Evolutionary conservation across 2,888 invertebrate genomes (phyloP), one percentile per base, ranked within the genome.

Genomic region (Patella ulyssiponensis): DNA sequence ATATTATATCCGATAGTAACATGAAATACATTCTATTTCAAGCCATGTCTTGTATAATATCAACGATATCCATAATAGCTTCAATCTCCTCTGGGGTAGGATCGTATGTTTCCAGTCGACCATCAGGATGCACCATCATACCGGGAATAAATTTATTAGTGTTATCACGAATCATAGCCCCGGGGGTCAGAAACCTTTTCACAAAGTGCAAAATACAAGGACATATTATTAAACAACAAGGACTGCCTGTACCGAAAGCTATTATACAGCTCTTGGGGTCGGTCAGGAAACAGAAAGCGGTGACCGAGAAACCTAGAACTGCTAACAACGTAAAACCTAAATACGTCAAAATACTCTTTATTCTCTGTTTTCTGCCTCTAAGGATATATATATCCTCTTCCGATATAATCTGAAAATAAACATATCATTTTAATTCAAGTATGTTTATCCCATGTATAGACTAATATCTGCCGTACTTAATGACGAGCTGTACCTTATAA

Each of bases 101-200:
- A 20, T 83, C 80, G 52, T 86, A 86, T n/a, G 74, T 77, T 33
- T 86, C 83, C 0, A 77, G 79, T 64, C 69, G 72, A 9, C 85
- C 85, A 44, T 86, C 83, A 3, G 84, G 82, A 51, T 82, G 79
- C 15, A 86, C 81, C n/a, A 84, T 81, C 3, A 86, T 76, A 0
- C 86, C 86, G 5, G 86, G 86, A 75, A 86, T 80, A 71, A 84
- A 86, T 23, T 74, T 82, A 54, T 84, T 84, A 82, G 84, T 80
- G 14, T 82, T 80, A 11, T 83, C 85, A 33, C 79, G 74, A 5
- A 85, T 77, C 53, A 84, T 74, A 52, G 76, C 58, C 23, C 81
- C 81, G 1, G 79, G 77, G 64, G 84, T 74, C 7, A 84, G 71
- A 52, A 80, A 82, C 76, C 79, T 82, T n/a, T 82, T 80, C 11